Percentiles rank a stretch among this genome's conserved stretches.
Evolutionary conservation across 1,140 invertebrate genomes (phyloP).

Genomic region (Penaeus indicus): DNA sequence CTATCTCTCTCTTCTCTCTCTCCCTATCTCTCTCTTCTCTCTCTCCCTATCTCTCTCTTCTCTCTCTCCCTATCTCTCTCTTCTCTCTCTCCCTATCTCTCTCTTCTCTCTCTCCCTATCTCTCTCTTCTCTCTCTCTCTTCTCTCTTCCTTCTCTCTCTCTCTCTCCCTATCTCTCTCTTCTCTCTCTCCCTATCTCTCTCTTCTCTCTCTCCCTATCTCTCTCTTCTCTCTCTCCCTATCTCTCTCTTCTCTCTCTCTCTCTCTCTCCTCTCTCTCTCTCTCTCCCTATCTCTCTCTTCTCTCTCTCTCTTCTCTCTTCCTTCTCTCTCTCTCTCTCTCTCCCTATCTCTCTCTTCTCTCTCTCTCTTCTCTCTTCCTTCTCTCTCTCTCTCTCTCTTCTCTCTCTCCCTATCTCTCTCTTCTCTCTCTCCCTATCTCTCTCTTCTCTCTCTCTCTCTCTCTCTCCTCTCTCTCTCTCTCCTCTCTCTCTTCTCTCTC

Average conservation of each 20-base stretch:
- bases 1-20: neutral
- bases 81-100: neutral
- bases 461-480: neutral
- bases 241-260: neutral
- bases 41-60: neutral
- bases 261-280: constrained; percentile 13
- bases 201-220: neutral
- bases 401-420: neutral
- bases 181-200: neutral
- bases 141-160: neutral
- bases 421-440: neutral
- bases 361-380: neutral
- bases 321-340: neutral
- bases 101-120: too few species aligned
- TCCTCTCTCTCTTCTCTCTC: neutral
- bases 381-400: neutral
- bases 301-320: neutral
- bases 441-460: neutral
- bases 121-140: constrained; percentile 1
- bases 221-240: neutral
- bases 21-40: neutral
- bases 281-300: constrained; percentile 20
- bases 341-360: neutral
- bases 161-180: neutral
- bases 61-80: neutral